A percentile compares a stretch with the other conserved stretches of the same genome.
Evolutionary conservation across 30 jellyfish, hydroid and myxozoan genomes (phyloP).

Genomic region (Mastigias papua): DNA sequence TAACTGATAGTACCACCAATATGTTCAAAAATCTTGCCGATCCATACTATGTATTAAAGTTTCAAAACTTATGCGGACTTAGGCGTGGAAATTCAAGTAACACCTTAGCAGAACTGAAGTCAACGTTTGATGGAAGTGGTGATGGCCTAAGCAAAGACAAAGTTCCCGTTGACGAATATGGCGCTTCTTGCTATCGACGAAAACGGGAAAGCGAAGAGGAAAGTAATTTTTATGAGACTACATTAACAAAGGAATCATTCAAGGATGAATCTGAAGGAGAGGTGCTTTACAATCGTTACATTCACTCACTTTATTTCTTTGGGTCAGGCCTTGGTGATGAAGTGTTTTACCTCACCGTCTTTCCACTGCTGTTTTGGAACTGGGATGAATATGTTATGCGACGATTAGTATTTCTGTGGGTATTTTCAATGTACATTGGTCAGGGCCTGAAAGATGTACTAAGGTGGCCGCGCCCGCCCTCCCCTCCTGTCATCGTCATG

Average conservation of each 20-base stretch:
- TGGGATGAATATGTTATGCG: slow-evolving; percentile 92
- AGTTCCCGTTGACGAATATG: neutral
- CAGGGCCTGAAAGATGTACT: slow-evolving; percentile 92
- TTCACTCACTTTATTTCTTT: slow-evolving; percentile 81
- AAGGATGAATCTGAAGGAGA: slow-evolving; percentile 69
- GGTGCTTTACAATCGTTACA: slow-evolving; percentile 81
- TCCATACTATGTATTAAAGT: slow-evolving; percentile 78
- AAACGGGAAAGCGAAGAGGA: slow-evolving; percentile 7
- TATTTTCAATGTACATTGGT: slow-evolving; percentile 92
- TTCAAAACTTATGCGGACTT: slow-evolving; percentile 91
- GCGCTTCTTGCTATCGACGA: neutral
- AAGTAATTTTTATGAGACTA: slow-evolving; percentile 34
- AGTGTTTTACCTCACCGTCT: slow-evolving; percentile 85
- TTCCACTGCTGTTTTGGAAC: slow-evolving; percentile 93
- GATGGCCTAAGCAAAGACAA: slow-evolving; percentile 58
- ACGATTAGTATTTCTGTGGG: slow-evolving; percentile 92
- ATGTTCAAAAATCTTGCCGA: slow-evolving; percentile 87
- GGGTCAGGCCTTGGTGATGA: slow-evolving; percentile 98
- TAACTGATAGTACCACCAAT: slow-evolving; percentile 1
- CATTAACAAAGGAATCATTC: slow-evolving; percentile 46
- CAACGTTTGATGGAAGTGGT: slow-evolving; percentile 15
- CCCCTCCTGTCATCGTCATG: slow-evolving; percentile 92
- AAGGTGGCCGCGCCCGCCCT: slow-evolving; percentile 97
- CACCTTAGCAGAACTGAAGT: slow-evolving; percentile 23
- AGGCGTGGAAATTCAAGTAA: slow-evolving; percentile 56